Percentiles rank a stretch among this genome's conserved stretches.
phyloP scores from a whole-genome alignment of 2,113 vertebrate species.

The Nicator chloris region DNA sequence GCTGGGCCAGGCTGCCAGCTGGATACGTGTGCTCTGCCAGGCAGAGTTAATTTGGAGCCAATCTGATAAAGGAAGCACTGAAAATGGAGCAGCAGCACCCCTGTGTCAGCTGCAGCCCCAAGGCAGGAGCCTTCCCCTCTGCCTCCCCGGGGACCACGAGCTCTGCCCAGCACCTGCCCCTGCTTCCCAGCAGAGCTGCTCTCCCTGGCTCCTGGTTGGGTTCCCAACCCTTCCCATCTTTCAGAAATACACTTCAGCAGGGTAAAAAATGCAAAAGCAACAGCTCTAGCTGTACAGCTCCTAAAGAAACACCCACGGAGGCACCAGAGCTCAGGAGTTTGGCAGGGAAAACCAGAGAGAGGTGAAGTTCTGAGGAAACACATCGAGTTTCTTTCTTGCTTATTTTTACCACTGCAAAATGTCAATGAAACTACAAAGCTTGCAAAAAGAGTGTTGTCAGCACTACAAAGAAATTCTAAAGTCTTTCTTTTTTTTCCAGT shows the following conservation, averaged over 20 bases:
- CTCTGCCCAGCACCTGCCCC: neutral
- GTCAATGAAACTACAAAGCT: conserved; percentile 4
- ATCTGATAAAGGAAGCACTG: neutral
- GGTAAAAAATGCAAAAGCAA: neutral
- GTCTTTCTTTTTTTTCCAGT: neutral
- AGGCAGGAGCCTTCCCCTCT: neutral
- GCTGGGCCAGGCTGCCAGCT: neutral
- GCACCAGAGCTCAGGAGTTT: neutral
- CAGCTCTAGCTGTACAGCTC: neutral
- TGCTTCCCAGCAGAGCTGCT: neutral
- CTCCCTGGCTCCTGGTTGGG: neutral
- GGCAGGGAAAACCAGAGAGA: conserved; percentile 10
- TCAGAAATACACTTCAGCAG: neutral
- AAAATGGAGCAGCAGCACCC: neutral
- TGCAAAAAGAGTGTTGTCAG: neutral
- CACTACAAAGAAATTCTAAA: neutral
- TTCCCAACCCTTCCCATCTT: neutral
- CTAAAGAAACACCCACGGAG: neutral
- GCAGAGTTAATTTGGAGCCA: neutral
- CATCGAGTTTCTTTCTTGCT: neutral
- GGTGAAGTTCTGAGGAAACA: neutral
- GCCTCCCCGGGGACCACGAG: accelerated
- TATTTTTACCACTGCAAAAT: conserved; percentile 11
- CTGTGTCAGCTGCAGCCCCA: neutral
- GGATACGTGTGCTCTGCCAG: neutral